Conservation (phyloP, 2,888 invertebrate genomes). For the Agonopterix heracliana region DNA sequence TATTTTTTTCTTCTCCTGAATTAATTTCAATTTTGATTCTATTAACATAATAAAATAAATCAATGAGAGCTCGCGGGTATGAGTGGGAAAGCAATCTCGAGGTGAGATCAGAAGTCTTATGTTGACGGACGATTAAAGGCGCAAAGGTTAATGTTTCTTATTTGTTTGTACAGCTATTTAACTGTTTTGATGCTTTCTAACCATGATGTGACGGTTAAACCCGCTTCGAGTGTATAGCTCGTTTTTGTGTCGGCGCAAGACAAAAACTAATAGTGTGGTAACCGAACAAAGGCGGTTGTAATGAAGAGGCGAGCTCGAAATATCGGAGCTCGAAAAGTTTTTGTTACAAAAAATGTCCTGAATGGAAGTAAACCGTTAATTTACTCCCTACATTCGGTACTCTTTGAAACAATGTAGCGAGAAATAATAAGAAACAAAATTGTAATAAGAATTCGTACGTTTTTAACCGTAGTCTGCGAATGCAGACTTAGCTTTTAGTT, state of each 20-base stretch:
- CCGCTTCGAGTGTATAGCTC: slow-evolving; percentile 6
- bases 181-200: slow-evolving; percentile 27
- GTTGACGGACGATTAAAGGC: slow-evolving; percentile 33
- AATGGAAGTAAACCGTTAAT: background rate
- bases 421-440: too few relatives aligned
- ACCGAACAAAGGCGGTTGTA: slow-evolving; percentile 46
- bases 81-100: slow-evolving; percentile 28
- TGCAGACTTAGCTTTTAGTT: too few relatives aligned
- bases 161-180: slow-evolving; percentile 38
- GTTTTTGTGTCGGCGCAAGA: slow-evolving; percentile 41
- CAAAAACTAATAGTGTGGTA: slow-evolving; percentile 52
- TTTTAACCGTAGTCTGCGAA: too few relatives aligned
- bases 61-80: slow-evolving; percentile 28
- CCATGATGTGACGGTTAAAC: slow-evolving; percentile 20
- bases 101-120: slow-evolving; percentile 28
- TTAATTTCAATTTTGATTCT: slow-evolving; percentile 58
- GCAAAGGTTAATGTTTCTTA: slow-evolving; percentile 36
- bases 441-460: too few relatives aligned
- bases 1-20: slow-evolving; percentile 48
- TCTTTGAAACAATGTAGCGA: too few relatives aligned
- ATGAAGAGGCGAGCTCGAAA: slow-evolving; percentile 42
- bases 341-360: background rate
- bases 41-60: slow-evolving; percentile 59
- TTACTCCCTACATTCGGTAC: too few relatives aligned
- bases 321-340: slow-evolving; percentile 16